Conservation (phyloP, 2,888 invertebrate species). For the Drosophila paramelanica region DNA sequence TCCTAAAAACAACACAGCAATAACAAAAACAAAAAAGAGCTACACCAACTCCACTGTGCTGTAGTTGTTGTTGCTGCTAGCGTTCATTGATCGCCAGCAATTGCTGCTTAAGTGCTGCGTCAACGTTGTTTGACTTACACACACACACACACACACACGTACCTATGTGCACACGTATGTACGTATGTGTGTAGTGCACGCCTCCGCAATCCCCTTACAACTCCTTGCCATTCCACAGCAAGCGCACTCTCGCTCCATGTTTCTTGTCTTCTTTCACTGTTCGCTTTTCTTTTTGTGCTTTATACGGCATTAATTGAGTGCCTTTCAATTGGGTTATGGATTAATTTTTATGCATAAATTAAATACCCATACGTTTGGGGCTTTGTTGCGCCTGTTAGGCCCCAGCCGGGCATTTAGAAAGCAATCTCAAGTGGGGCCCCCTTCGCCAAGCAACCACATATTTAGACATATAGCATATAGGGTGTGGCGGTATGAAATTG, state of each 20-base stretch:
- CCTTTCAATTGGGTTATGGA: conserved; percentile 80
- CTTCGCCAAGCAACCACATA: conserved; percentile 15
- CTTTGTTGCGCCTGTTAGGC: conserved; percentile 27
- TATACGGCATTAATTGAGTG: conserved; percentile 76
- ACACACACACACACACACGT: conserved; percentile 18
- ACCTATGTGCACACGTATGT: background rate
- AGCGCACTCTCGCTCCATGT: conserved; percentile 69
- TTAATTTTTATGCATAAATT: conserved; percentile 79
- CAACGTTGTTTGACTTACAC: conserved; percentile 72
- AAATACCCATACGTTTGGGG: conserved; percentile 67
- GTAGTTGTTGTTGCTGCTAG: conserved; percentile 48
- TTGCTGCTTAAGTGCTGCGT: conserved; percentile 78
- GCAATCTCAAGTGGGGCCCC: conserved; percentile 68
- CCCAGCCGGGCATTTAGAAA: conserved; percentile 66
- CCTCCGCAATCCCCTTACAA: conserved; percentile 39
- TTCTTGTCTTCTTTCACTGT: conserved; percentile 57
- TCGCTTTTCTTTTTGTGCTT: conserved; percentile 73
- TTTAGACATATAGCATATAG: conserved; percentile 42
- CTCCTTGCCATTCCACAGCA: conserved; percentile 17
- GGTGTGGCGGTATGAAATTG: conserved; percentile 53
- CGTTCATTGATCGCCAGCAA: conserved; percentile 77
- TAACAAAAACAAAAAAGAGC: conserved; percentile 30
- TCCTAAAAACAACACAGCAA: conserved; percentile 64
- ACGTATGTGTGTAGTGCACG: conserved; percentile 19
- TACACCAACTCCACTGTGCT: conserved; percentile 50